Percentiles rank a stretch among this genome's conserved stretches.
phyloP scores from a whole-genome alignment of 2,888 invertebrate species.

The Pheosia tremula region DNA sequence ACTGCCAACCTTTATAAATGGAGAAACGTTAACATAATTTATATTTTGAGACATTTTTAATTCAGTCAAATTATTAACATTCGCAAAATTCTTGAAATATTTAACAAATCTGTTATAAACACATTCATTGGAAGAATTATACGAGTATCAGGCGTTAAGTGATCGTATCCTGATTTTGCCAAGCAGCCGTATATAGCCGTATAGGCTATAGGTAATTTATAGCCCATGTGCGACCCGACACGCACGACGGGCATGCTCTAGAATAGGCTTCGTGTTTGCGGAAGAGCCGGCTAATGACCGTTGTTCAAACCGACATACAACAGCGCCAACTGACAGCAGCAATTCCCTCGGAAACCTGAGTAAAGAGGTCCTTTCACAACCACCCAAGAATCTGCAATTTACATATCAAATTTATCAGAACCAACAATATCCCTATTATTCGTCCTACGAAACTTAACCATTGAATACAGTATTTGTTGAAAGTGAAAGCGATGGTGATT shows the following conservation, averaged over 20 bases:
- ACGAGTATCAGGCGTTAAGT: conserved; percentile 25
- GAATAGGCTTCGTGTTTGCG: conserved; percentile 51
- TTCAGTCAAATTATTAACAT: neutral
- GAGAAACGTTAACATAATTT: no score
- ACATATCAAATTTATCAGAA: conserved; percentile 16
- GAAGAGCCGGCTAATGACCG: conserved; percentile 50
- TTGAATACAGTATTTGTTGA: conserved; percentile 18
- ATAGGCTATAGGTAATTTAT: conserved; percentile 49
- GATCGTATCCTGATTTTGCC: conserved; percentile 29
- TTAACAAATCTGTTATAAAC: conserved; percentile 16
- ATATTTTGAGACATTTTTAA: neutral
- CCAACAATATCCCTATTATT: conserved; percentile 22
- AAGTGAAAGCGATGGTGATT: conserved; percentile 39
- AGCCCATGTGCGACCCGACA: conserved; percentile 46
- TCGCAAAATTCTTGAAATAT: neutral
- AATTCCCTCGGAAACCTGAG: conserved; percentile 28
- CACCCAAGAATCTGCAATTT: conserved; percentile 24
- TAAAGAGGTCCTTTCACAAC: neutral
- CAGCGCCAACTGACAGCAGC: conserved; percentile 33
- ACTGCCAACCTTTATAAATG: no score
- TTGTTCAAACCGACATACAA: conserved; percentile 37
- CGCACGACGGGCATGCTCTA: conserved; percentile 59
- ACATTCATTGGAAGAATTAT: conserved; percentile 24
- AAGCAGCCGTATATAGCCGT: conserved; percentile 27
- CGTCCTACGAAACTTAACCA: conserved; percentile 20